Conservation (phyloP, 1,140 invertebrate genomes). For the Sinella curviseta region DNA sequence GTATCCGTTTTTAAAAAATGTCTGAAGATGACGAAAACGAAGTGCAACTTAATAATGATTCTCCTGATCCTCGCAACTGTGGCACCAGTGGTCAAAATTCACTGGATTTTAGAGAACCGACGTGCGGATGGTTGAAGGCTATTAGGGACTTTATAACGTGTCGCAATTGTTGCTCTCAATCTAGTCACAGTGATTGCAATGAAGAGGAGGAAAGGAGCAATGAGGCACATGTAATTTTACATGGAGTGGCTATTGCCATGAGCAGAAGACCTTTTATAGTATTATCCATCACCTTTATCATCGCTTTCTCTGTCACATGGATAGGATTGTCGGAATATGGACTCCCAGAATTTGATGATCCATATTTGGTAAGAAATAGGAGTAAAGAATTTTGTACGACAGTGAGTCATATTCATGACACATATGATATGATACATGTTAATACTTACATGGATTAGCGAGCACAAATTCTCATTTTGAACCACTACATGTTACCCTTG, state of each 20-base stretch:
- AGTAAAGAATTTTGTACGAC: background rate
- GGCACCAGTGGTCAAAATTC: background rate
- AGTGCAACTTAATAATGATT: background rate
- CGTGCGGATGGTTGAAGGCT: too few relatives aligned
- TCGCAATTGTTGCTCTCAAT: background rate
- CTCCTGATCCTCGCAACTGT: background rate
- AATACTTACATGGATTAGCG: background rate
- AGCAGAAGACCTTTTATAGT: slow-evolving; percentile 29
- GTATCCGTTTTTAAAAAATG: too few relatives aligned
- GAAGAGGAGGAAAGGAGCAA: too few relatives aligned
- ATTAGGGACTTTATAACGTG: background rate
- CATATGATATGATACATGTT: background rate
- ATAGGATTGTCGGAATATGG: slow-evolving; percentile 35
- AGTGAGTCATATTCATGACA: background rate
- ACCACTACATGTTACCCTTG: slow-evolving; percentile 14
- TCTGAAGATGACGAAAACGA: background rate
- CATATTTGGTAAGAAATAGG: slow-evolving; percentile 39
- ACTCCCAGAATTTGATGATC: slow-evolving; percentile 45
- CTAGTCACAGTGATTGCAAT: too few relatives aligned
- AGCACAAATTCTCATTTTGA: background rate
- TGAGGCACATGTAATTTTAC: too few relatives aligned
- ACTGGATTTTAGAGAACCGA: background rate
- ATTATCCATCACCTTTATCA: slow-evolving; percentile 23
- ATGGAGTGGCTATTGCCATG: slow-evolving; percentile 16
- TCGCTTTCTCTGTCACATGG: slow-evolving; percentile 32